A percentile compares a stretch with the other conserved stretches of the same genome.
Conservation (phyloP, 2,113 vertebrate genomes). For the Steatornis caripensis region DNA sequence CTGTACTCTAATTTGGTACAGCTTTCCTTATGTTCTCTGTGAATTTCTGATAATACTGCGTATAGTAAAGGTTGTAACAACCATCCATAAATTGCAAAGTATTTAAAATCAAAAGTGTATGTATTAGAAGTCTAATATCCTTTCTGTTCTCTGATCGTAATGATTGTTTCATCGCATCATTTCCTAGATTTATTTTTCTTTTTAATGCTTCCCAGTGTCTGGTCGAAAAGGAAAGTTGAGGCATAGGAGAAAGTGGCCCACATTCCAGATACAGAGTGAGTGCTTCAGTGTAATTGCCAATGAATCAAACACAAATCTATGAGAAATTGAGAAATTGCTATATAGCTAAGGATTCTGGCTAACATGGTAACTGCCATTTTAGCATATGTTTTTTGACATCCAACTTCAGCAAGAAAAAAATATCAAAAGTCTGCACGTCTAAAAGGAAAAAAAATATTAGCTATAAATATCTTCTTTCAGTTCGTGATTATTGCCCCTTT, state of each 20-base stretch:
- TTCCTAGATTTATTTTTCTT: conserved; percentile 17
- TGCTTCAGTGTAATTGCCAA: background rate
- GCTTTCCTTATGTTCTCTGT: background rate
- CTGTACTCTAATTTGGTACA: background rate
- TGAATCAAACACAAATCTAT: background rate
- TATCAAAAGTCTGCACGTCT: background rate
- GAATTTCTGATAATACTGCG: background rate
- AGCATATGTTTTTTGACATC: background rate
- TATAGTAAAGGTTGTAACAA: background rate
- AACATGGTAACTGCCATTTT: background rate
- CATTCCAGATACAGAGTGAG: background rate
- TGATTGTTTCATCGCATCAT: background rate
- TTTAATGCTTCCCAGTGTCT: background rate
- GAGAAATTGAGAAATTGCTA: background rate
- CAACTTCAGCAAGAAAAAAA: background rate
- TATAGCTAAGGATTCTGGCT: background rate
- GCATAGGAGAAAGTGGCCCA: background rate
- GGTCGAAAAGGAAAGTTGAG: background rate
- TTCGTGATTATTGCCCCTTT: background rate
- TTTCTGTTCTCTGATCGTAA: background rate
- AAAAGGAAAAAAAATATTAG: background rate
- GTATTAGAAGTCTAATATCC: background rate
- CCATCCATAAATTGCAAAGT: background rate
- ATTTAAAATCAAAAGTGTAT: background rate
- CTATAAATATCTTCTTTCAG: background rate